Base-by-base conservation (phyloP, 1,140 invertebrate species). In the Hycleus phaleratus region DNA sequence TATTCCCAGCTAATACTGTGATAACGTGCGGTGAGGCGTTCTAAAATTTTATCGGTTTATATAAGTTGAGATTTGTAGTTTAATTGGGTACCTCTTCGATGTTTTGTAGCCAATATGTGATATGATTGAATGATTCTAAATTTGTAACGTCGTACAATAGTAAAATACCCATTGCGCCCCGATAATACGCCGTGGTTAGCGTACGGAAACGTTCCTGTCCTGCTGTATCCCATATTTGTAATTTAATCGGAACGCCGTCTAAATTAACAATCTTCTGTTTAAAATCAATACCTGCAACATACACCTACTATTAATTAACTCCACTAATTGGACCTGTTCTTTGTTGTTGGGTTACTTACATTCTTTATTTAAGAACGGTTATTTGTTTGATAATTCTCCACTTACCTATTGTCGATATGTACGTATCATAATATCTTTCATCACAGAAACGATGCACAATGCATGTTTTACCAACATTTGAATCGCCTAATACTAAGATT, bases 391-490 rank as follows among this genome's bases (percentile, higher is more conserved):
- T 50, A 51, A 44, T 24, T 38, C 46, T 38, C 8, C 32, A 75
- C 85, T 86, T 75, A 92, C 91, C 90, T 78, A 94, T 91, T 52
- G 91, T 94, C 6, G 90, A 92, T 74, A 93, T 92, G 73, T 93
- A 93, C 59, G 89, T 91, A 71, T 92, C 89, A 73, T 92, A 91
- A 75, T 92, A 94, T 66, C 88, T 82, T 73, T 93, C 89, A 71
- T 92, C 89, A 71, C 90, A 91, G 73, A 91, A 94, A 73, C 90
- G 83, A 75, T 93, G 90, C 48, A 93, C 88, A 62, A 94, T 87
- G 75, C 91, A 94, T 26, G 91, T 93, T 79, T 94, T 94, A 8
- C 91, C 91, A 49, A 94, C 91, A 77, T 93, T 93, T 3, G 90
- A 91, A 78, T 94, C 91, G 48, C 91, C 91, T 60, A 94, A 79